Base-by-base conservation (phyloP, 2,888 invertebrate genomes). In the Yponomeuta cagnagella region DNA sequence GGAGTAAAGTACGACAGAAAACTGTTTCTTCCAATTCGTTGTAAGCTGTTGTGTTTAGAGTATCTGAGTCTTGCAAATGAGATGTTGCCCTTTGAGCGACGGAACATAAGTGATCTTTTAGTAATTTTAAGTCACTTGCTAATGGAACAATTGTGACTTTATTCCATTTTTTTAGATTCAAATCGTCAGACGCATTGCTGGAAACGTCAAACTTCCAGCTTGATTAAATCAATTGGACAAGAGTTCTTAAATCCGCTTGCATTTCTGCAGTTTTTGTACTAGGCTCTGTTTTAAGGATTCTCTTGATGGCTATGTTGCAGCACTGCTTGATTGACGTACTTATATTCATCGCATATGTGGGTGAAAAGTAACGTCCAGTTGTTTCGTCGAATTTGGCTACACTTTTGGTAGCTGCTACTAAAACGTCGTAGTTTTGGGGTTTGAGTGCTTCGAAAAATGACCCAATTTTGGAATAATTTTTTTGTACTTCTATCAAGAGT, bases 291-390 rank as follows among this genome's bases (percentile, higher is more conserved):
- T 33, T 33, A 33, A 33, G 33, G 5, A 33, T 33, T 33, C 5
- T 72, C 71, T 75, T 72, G 69, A 79, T 75, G 70, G 77, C 79
- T 69, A 78, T 75, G 73, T 75, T 77, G 43, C 79, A 78, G 70
- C 78, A 78, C 68, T 79, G 77, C 73, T 79, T 80, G 15, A 79
- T 52, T 23, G 72, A 72, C 4, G 78, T 78, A 12, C 73, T 72
- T 30, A 79, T 70, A 70, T 77, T 79, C 75, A 78, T 78, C 33
- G 76, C 77, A 58, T 73, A 79, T 10, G 75, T 76, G 72, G 76
- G 76, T 67, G 77, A 48, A n/a, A 74, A 74, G 74, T 70, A 77
- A 30, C 73, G 73, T 70, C 76, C 74, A 74, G 73, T 74, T 68
- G 71, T 72, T 23, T 10, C 23, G 71, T 76, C 73, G 74, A 76